These are phyloP conservation scores for Salvator merianae DNA, from an alignment of 2,113 vertebrate species.

Conservation along the genomic window DNA sequence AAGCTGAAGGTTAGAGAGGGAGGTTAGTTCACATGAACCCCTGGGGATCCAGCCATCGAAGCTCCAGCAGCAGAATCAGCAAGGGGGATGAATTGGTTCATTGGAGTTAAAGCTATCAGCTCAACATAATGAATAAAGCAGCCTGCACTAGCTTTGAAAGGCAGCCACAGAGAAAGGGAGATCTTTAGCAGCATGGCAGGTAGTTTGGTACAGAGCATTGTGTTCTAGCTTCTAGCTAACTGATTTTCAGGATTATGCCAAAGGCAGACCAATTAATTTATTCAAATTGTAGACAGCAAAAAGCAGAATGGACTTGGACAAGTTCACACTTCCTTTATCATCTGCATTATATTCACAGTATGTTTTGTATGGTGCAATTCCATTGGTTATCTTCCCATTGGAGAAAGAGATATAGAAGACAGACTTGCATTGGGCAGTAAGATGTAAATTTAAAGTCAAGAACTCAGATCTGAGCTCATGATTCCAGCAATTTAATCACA, in stretches of 20 bases:
- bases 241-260: neutral
- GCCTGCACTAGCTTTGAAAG: constrained; percentile 7
- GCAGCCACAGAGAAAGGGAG: neutral
- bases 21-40: constrained; percentile 49
- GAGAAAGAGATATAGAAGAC: too few relatives aligned
- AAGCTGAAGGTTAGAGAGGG: constrained; percentile 28
- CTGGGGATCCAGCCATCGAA: neutral
- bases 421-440: too few relatives aligned
- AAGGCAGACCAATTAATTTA: too few relatives aligned
- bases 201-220: neutral
- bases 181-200: neutral
- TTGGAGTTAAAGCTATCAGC: neutral
- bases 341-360: too few relatives aligned
- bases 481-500: neutral
- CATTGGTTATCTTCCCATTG: too few relatives aligned
- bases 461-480: neutral
- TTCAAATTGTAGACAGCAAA: too few relatives aligned
- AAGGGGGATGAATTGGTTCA: neutral
- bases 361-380: too few relatives aligned
- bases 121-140: fast-evolving
- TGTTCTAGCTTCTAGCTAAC: neutral
- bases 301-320: too few relatives aligned
- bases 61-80: constrained; percentile 22
- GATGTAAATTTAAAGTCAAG: neutral
- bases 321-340: too few relatives aligned